Percentiles rank a stretch among this genome's conserved stretches.
Evolutionary conservation across 2,113 vertebrate species (phyloP).

Genomic region (Urocolius indicus): DNA sequence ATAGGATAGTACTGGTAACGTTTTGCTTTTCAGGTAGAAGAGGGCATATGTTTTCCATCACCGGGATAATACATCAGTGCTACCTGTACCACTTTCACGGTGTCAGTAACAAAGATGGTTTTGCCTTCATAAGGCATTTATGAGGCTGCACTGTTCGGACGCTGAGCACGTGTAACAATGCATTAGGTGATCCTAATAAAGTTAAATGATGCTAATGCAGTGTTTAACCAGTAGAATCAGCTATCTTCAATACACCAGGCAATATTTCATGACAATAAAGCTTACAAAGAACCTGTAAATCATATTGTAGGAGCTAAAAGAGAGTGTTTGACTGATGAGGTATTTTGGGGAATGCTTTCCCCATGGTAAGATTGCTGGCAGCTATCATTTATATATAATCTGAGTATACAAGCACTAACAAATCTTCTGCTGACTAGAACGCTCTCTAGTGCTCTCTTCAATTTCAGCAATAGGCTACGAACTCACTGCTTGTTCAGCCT

Average conservation of each 20-base stretch:
- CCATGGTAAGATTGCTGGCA: background rate
- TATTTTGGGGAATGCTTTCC: background rate
- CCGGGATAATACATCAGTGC: background rate
- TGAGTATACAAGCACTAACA: background rate
- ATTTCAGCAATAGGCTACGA: background rate
- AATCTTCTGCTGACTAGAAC: background rate
- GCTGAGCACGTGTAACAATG: background rate
- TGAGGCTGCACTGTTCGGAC: background rate
- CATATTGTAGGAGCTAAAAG: background rate
- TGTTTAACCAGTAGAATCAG: background rate
- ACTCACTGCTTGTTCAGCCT: background rate
- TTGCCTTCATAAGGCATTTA: background rate
- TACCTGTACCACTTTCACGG: background rate
- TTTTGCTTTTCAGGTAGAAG: slow-evolving; percentile 2
- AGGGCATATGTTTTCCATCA: background rate
- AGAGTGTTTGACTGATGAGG: background rate
- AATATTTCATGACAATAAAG: background rate
- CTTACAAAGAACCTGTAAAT: background rate
- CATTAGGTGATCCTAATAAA: background rate
- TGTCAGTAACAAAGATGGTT: background rate
- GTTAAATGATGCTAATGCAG: background rate
- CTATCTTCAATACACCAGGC: background rate
- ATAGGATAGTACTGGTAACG: background rate
- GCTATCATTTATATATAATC: background rate
- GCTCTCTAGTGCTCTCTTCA: background rate